A percentile compares a stretch with the other conserved stretches of the same genome.
These are phyloP conservation scores for Limanda limanda DNA, from an alignment of 2,113 vertebrate species.

Conservation along the genomic window DNA sequence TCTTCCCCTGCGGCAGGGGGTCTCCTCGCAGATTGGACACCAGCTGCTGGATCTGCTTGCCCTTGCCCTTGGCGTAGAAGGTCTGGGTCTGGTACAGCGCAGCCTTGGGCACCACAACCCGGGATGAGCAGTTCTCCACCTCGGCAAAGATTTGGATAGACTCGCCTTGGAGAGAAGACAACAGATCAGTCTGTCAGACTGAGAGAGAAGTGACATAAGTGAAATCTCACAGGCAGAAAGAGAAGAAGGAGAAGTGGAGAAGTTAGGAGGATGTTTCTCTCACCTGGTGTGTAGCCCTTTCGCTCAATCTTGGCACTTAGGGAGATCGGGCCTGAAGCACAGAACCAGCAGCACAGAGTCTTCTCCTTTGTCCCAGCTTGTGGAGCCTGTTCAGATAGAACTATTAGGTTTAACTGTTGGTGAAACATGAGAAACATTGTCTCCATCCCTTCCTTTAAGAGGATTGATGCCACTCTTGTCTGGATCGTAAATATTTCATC, in stretches of 20 bases:
- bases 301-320: constrained; percentile 99
- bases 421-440: neutral
- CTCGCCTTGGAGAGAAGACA: constrained; percentile 86
- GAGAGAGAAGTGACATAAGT: constrained; percentile 54
- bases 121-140: constrained; percentile 97
- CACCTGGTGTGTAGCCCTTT: constrained; percentile 99
- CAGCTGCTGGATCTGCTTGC: constrained; percentile 97
- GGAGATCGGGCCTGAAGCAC: constrained; percentile 98
- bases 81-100: constrained; percentile 99
- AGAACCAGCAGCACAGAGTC: constrained; percentile 99
- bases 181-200: constrained; percentile 66
- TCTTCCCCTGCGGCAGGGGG: constrained; percentile 93
- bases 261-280: neutral
- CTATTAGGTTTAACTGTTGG: neutral
- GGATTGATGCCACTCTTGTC: too few species aligned
- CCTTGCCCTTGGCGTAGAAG: constrained; percentile 98
- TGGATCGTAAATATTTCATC: too few species aligned
- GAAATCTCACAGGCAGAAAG: neutral
- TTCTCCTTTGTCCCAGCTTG: constrained; percentile 99
- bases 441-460: neutral
- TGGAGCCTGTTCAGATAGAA: constrained; percentile 87
- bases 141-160: constrained; percentile 98
- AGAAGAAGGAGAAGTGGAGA: neutral
- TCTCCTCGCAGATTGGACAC: constrained; percentile 94
- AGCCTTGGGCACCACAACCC: constrained; percentile 97